Evolutionary conservation across 2,888 invertebrate genomes (phyloP).

Genomic region (Dolichopus griseipennis): DNA sequence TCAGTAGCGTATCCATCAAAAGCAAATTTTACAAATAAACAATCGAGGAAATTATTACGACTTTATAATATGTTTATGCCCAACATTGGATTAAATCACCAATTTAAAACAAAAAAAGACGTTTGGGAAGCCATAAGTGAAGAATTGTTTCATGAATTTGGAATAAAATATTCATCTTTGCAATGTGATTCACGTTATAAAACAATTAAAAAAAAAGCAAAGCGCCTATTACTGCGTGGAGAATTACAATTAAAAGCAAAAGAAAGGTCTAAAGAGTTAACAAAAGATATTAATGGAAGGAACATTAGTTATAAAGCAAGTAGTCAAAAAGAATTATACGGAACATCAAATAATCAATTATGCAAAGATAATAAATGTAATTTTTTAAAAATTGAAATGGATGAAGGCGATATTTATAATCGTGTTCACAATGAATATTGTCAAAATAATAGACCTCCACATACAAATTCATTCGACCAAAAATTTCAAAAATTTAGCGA

Average conservation of each 20-base stretch:
- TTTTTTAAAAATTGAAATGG: too few species aligned
- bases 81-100: neutral
- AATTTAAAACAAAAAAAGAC: neutral
- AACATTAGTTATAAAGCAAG: too few species aligned
- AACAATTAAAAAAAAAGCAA: neutral
- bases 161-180: neutral
- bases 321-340: too few species aligned
- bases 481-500: neutral
- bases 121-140: neutral
- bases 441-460: too few species aligned
- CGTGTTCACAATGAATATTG: too few species aligned
- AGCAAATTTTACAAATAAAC: neutral
- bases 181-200: neutral
- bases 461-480: neutral
- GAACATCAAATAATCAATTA: too few species aligned
- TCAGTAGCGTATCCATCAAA: neutral
- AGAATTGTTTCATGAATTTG: neutral
- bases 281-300: too few species aligned
- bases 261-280: too few species aligned
- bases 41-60: neutral
- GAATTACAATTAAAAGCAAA: too few species aligned
- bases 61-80: neutral
- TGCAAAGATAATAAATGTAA: too few species aligned
- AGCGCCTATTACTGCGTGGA: too few species aligned
- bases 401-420: too few species aligned